phyloP scores from a whole-genome alignment of 1,140 invertebrate genomes.

The Glossosoma conforme region DNA sequence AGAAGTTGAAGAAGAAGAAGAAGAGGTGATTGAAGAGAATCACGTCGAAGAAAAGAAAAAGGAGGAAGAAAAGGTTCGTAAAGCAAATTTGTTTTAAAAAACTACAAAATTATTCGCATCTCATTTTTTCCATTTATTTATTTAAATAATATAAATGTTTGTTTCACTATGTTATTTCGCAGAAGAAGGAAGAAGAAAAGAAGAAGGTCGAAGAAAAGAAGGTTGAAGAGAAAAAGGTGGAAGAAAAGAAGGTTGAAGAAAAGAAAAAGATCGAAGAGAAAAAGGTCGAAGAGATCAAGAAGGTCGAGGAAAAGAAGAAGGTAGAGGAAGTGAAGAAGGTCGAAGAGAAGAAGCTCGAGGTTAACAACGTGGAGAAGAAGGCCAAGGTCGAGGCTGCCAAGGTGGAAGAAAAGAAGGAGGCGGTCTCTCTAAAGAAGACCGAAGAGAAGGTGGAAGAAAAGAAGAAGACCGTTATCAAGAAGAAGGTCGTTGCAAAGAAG shows the following conservation, averaged over 20 bases:
- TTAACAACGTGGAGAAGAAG: slow-evolving; percentile 48
- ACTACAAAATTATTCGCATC: neutral
- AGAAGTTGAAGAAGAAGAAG: slow-evolving; percentile 47
- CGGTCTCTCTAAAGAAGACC: slow-evolving; percentile 34
- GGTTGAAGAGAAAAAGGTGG: slow-evolving; percentile 42
- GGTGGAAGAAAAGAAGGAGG: slow-evolving; percentile 43
- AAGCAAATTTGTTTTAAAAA: slow-evolving; percentile 29
- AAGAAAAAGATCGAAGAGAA: slow-evolving; percentile 45
- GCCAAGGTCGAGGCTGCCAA: slow-evolving; percentile 48
- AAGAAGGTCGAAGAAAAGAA: slow-evolving; percentile 39
- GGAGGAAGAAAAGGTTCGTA: slow-evolving; percentile 29
- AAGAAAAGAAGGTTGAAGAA: slow-evolving; percentile 44
- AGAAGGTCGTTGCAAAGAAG: slow-evolving; percentile 42
- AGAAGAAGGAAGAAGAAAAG: slow-evolving; percentile 39
- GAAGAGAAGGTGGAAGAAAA: slow-evolving; percentile 41
- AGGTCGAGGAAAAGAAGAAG: slow-evolving; percentile 34
- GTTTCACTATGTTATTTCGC: slow-evolving; percentile 19
- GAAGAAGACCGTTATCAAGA: slow-evolving; percentile 48
- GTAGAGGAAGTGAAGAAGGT: slow-evolving; percentile 24
- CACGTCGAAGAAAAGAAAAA: slow-evolving; percentile 44
- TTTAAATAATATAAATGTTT: too few species aligned
- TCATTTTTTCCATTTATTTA: too few species aligned
- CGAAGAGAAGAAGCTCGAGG: slow-evolving; percentile 38
- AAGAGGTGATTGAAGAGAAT: slow-evolving; percentile 47
- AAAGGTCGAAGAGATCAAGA: slow-evolving; percentile 37